phyloP scores from a whole-genome alignment of 2,113 vertebrate genomes.

The Megaceryle maxima region DNA sequence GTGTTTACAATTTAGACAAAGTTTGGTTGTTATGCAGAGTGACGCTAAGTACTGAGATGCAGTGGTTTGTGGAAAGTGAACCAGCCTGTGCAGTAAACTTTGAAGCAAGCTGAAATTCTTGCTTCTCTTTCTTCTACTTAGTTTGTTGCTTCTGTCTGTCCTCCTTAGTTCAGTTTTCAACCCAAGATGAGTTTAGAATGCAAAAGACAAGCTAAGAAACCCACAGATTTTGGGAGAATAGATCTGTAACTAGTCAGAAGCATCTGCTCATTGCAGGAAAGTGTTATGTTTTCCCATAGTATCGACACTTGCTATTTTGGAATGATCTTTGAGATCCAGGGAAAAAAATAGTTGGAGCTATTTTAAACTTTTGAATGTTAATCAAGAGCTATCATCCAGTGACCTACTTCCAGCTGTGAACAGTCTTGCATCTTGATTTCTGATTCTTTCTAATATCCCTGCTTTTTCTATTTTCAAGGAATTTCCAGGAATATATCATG shows the following conservation, averaged over 20 bases:
- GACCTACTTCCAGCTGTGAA: neutral
- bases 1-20: neutral
- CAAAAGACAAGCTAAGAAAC: neutral
- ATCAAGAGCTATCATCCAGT: neutral
- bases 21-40: neutral
- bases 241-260: neutral
- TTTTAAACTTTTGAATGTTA: neutral
- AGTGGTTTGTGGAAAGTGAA: neutral
- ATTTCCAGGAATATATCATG: neutral
- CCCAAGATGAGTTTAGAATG: neutral
- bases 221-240: neutral
- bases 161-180: neutral
- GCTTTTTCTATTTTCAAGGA: neutral
- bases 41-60: neutral
- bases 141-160: neutral
- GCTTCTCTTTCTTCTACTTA: neutral
- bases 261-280: neutral
- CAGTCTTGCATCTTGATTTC: neutral
- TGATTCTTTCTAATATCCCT: neutral
- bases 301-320: neutral
- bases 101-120: neutral
- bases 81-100: neutral
- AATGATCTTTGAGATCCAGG: neutral
- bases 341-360: neutral
- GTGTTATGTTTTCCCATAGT: neutral